Evolutionary conservation across 2,888 invertebrate species (phyloP), one percentile per base, ranked within the genome.

Genomic region (Agrochola macilenta): DNA sequence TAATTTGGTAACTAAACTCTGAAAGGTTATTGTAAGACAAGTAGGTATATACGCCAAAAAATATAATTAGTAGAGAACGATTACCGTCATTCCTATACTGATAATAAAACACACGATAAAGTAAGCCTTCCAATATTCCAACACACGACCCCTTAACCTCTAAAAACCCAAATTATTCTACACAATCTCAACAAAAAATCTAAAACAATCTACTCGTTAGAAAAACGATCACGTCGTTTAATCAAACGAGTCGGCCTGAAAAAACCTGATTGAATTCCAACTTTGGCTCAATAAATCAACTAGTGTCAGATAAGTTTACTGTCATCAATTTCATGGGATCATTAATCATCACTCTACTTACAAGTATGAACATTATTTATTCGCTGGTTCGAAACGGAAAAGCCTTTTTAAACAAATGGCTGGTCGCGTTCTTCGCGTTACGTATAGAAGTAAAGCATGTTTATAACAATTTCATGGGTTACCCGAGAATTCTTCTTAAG

Each of bases 401-500:
- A 84, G 63, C 75, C 88, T 75, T 84, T 88, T 90, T 83, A 86
- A 87, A 90, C 89, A 90, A 92, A 92, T 91, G 88, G 87, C 84
- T 87, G 88, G 89, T 88, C 88, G 86, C 89, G 87, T 89, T 89
- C 86, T 82, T 83, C 83, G 80, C 83, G 86, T 87, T 87, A 89
- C 89, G 89, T 89, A 90, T 85, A 85, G 83, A 87, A 86, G 86
- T 88, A 83, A 86, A 87, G 88, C 87, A 89, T 88, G 86, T 89
- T 90, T 88, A 89, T 90, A 87, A 85, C 84, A 88, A 83, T 89
- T 87, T 88, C 81, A 86, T 83, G 84, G 80, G 81, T 83, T 74
- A 87, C 89, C 87, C 68, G 70, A 87, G 85, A 89, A 82, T 85
- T 83, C 65, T 74, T 66, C 82, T 77, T 82, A 81, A 81, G 74